phyloP scores from a whole-genome alignment of 2,888 invertebrate genomes.

The Tortricodes alternella region DNA sequence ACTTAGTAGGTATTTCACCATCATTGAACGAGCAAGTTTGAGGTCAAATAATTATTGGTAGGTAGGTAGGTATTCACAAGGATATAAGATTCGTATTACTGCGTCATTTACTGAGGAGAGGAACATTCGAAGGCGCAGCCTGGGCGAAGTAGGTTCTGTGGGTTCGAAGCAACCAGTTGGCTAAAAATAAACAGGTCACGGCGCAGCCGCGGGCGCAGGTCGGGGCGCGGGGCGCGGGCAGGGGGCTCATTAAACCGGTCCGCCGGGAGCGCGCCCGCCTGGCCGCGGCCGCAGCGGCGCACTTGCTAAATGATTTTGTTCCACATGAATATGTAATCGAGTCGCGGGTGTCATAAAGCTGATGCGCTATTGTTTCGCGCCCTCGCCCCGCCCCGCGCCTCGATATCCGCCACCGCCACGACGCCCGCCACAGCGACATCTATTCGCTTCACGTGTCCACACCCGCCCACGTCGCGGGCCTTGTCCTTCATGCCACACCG shows the following conservation, averaged over 20 bases:
- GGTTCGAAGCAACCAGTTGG: slow-evolving; percentile 29
- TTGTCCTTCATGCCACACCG: slow-evolving; percentile 11
- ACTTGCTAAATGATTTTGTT: slow-evolving; percentile 31
- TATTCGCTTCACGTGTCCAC: background rate
- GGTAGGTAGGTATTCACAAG: no score
- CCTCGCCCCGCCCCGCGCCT: background rate
- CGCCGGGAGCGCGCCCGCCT: slow-evolving; percentile 15
- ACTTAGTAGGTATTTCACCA: no score
- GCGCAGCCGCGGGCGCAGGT: slow-evolving; percentile 17
- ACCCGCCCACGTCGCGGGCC: background rate
- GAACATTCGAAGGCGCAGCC: slow-evolving; percentile 22
- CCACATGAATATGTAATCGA: slow-evolving; percentile 26
- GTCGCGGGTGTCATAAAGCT: slow-evolving; percentile 26
- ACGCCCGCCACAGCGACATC: background rate
- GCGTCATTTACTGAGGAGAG: slow-evolving; percentile 4
- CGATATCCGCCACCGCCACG: background rate
- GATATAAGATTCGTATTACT: background rate
- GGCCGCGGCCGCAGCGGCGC: slow-evolving; percentile 7
- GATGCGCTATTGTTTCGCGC: slow-evolving; percentile 27
- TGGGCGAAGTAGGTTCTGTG: slow-evolving; percentile 18
- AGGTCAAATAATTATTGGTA: no score
- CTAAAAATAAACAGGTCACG: slow-evolving; percentile 35
- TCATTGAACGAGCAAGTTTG: no score
- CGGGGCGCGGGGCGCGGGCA: background rate
- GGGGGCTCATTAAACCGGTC: slow-evolving; percentile 28